These are phyloP conservation scores for Drosophila subobscura DNA, from an alignment of 1,140 invertebrate species.

Conservation along the genomic window DNA sequence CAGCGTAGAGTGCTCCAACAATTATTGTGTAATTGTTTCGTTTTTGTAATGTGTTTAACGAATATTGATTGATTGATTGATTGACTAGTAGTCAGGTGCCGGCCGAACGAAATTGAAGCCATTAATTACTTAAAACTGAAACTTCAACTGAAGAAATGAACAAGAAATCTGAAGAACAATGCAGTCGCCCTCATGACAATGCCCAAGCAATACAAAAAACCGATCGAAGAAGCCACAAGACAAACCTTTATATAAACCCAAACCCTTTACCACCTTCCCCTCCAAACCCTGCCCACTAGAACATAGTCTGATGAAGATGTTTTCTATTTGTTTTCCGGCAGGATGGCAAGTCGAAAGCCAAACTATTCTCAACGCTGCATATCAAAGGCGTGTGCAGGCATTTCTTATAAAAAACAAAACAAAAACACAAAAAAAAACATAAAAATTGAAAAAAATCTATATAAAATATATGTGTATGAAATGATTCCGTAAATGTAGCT, in stretches of 20 bases:
- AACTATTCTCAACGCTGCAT: conserved; percentile 69
- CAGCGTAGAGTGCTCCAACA: conserved; percentile 56
- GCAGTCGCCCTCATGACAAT: conserved; percentile 59
- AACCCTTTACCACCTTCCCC: too few species aligned
- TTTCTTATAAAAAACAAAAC: conserved; percentile 46
- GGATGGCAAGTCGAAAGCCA: conserved; percentile 52
- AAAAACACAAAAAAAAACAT: conserved; percentile 30
- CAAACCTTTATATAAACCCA: conserved; percentile 32
- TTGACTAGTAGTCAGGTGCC: conserved; percentile 15
- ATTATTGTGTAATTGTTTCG: conserved; percentile 56
- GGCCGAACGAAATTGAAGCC: conserved; percentile 34
- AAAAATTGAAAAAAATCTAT: conserved; percentile 28
- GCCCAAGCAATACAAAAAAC: conserved; percentile 52
- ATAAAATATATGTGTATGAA: conserved; percentile 25
- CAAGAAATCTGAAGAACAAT: conserved; percentile 67
- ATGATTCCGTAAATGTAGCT: conserved; percentile 67
- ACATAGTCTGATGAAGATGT: conserved; percentile 29
- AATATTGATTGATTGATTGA: conserved; percentile 15
- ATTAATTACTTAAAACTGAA: conserved; percentile 55
- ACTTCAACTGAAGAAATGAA: conserved; percentile 30
- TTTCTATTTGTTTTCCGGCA: conserved; percentile 39
- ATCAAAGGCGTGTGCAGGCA: conserved; percentile 58
- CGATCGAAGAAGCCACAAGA: conserved; percentile 59
- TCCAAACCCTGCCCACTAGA: conserved; percentile 22
- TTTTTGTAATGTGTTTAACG: conserved; percentile 39